phyloP scores from a whole-genome alignment of 2,113 vertebrate genomes.

The Dromiciops gliroides region DNA sequence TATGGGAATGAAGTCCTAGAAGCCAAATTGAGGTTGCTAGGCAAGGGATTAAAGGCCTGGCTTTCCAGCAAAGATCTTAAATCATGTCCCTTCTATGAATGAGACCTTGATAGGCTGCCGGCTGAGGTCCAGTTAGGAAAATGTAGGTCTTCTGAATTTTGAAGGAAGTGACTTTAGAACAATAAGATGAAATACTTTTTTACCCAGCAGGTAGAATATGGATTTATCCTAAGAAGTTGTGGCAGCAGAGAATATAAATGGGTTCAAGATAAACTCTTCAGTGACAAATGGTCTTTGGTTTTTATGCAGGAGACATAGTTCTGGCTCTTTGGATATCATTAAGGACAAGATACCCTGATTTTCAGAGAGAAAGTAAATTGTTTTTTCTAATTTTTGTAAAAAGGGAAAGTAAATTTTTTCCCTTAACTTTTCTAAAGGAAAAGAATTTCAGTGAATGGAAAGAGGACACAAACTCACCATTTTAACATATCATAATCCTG shows the following conservation, averaged over 20 bases:
- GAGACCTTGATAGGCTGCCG: constrained; percentile 34
- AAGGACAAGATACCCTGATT: background rate
- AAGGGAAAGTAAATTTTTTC: fast-evolving
- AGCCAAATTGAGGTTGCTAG: constrained; percentile 33
- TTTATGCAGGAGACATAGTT: background rate
- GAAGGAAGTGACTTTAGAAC: background rate
- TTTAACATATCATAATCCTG: constrained; percentile 39
- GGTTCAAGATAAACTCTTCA: background rate
- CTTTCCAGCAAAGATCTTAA: constrained; percentile 14
- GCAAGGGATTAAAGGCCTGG: constrained; percentile 18
- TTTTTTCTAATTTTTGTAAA: fast-evolving
- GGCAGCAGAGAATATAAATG: constrained; percentile 5
- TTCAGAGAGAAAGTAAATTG: background rate
- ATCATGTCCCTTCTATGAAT: constrained; percentile 26
- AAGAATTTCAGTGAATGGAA: constrained; percentile 36
- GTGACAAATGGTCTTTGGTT: background rate
- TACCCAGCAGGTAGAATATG: background rate
- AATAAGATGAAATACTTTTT: constrained; percentile 6
- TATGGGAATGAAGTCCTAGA: constrained; percentile 47
- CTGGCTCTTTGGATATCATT: background rate
- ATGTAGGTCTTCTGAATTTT: constrained; percentile 17
- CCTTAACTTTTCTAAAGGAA: constrained; percentile 66
- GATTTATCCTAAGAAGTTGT: constrained; percentile 1
- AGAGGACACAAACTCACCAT: constrained; percentile 62
- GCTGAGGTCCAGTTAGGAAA: constrained; percentile 45